Base-by-base conservation (phyloP, 2,113 vertebrate genomes). In the Pyxicephalus adspersus region DNA sequence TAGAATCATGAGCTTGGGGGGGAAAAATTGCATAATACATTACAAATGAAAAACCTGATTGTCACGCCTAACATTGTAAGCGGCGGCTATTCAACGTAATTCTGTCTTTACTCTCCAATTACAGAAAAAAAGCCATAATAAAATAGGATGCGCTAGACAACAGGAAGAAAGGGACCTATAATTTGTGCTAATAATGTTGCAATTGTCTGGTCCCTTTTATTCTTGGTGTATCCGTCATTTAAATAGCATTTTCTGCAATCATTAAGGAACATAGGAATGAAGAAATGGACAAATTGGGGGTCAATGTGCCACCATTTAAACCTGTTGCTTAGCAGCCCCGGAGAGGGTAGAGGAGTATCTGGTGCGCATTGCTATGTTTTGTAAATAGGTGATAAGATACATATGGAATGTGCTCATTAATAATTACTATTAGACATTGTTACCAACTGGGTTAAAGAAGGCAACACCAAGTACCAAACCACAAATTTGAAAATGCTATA, bases 251-350 rank as follows among this genome's bases (percentile, higher is more conserved):
- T 54, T 18, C 45, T 64, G 75, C 50, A 70, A 71, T 80, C 72
- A 80, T 34, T 63, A 11, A 17, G 50, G 50, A 65, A 65, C 63
- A 54, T 51, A 78, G 16, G 23, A 78, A 16, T 45, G 58, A 60
- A 80, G 52, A 72, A 58, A 20, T 34, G 51, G 77, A 61, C 31
- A 71, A 71, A 71, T 22, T 55, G 11, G 20, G 22, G 77, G 66
- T 80, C 54, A 63, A 45, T 3, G 52, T 52, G 66, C 16, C 68
- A 23, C 20, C 64, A 34, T 72, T 64, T 52, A 28, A 63, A 80
- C 54, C 19, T 60, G 77, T 80, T 80, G 77, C 66, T 80, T 60
- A 63, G 77, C 77, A 80, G 77, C 77, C 20, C 22, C 4, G 11
- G 16, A 70, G 25, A 68, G 15, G n/a, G 57, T 5, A 23, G 19